phyloP scores from a whole-genome alignment of 2,113 vertebrate species.

The Erinaceus europaeus region DNA sequence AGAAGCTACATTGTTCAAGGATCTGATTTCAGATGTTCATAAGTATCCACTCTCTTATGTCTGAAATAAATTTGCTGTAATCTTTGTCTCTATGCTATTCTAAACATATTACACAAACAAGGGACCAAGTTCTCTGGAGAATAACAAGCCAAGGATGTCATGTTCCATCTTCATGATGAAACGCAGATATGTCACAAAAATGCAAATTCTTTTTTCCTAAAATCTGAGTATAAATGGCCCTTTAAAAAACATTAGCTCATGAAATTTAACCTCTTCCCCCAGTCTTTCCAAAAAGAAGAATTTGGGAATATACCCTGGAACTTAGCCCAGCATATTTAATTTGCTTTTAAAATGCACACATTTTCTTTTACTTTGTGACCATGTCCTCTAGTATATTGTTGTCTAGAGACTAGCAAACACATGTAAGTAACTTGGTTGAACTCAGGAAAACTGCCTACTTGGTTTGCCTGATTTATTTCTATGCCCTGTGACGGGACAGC shows the following conservation, averaged over 20 bases:
- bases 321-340: slow-evolving; percentile 36
- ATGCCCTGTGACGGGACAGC: not conserved
- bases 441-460: not conserved
- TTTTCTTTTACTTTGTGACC: slow-evolving; percentile 25
- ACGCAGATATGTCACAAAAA: slow-evolving; percentile 69
- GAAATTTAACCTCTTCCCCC: not conserved
- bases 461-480: not conserved
- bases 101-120: slow-evolving; percentile 44
- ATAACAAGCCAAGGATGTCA: slow-evolving; percentile 50
- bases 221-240: slow-evolving; percentile 47
- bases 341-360: not conserved
- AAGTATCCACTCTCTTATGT: not conserved
- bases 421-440: not conserved
- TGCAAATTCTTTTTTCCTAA: slow-evolving; percentile 54
- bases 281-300: not conserved
- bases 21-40: not conserved
- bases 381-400: not conserved
- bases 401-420: not conserved
- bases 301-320: slow-evolving; percentile 28
- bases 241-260: slow-evolving; percentile 51
- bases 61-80: slow-evolving; percentile 20
- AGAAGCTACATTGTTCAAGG: not conserved
- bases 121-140: slow-evolving; percentile 42
- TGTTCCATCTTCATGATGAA: slow-evolving; percentile 66
- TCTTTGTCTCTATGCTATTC: slow-evolving; percentile 32